phyloP scores from a whole-genome alignment of 2,113 vertebrate genomes.

The Phaethon lepturus region DNA sequence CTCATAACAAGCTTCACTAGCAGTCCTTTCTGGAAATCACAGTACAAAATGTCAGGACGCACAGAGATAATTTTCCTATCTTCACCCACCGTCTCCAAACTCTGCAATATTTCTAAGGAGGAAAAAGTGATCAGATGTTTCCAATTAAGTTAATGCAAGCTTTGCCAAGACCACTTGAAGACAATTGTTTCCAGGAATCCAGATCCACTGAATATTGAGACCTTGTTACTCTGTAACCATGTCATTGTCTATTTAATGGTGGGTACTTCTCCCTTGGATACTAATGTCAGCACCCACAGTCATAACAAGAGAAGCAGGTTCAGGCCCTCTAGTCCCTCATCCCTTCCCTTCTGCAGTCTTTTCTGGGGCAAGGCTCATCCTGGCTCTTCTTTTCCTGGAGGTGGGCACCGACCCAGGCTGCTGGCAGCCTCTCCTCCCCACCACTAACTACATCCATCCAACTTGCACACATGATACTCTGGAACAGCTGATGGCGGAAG shows the following conservation, averaged over 20 bases:
- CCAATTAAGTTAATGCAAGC: slow-evolving; percentile 17
- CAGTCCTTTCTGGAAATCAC: not conserved
- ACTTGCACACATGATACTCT: rapidly evolving
- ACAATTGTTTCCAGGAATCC: slow-evolving; percentile 49
- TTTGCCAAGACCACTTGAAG: slow-evolving; percentile 46
- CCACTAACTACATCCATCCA: not conserved
- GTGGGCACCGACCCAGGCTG: not conserved
- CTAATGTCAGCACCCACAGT: not conserved
- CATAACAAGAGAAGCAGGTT: not conserved
- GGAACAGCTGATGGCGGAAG: not conserved
- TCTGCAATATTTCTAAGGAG: not conserved
- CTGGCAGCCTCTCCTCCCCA: not conserved
- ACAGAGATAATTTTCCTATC: not conserved
- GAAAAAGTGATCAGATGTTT: slow-evolving; percentile 59
- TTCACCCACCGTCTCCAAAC: not conserved
- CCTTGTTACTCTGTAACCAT: not conserved
- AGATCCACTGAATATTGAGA: not conserved
- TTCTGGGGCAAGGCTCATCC: not conserved
- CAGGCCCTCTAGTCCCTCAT: not conserved
- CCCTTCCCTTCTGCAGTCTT: not conserved
- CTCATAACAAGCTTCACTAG: not conserved
- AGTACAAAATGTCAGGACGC: not conserved
- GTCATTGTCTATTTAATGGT: not conserved
- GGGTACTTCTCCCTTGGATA: not conserved
- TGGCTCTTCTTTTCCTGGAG: not conserved